These are phyloP conservation scores for Scolanthus callimorphus DNA, from an alignment of 92 coral and sea anemone species.

Conservation along the genomic window DNA sequence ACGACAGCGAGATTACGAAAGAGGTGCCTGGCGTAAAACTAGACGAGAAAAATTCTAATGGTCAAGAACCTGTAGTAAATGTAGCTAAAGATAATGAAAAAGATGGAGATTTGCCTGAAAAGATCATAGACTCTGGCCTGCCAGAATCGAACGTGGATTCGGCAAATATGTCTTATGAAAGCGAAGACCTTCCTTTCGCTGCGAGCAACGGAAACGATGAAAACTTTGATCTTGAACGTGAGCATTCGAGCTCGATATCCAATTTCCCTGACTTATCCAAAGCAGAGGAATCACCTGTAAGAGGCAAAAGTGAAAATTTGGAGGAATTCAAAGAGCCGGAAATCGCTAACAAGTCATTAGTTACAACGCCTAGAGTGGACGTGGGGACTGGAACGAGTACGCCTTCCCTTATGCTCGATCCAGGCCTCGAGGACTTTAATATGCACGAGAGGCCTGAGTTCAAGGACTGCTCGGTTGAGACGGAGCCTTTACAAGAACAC, in stretches of 20 bases:
- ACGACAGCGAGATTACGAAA: background rate
- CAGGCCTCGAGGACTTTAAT: background rate
- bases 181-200: background rate
- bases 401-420: background rate
- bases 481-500: background rate
- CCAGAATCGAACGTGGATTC: background rate
- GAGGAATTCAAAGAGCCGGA: background rate
- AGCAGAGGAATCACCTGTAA: background rate
- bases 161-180: background rate
- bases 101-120: too few species aligned
- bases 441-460: background rate
- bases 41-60: too few species aligned
- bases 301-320: background rate
- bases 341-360: background rate
- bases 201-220: too few species aligned
- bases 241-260: background rate
- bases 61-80: too few species aligned
- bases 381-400: slow-evolving; percentile 2
- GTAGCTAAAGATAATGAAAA: too few species aligned
- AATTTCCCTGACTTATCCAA: background rate
- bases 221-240: too few species aligned
- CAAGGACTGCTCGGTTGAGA: background rate
- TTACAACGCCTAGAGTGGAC: background rate
- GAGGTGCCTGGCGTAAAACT: background rate
- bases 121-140: background rate